phyloP scores from a whole-genome alignment of 2,888 invertebrate species.

The Trichogramma evanescens region DNA sequence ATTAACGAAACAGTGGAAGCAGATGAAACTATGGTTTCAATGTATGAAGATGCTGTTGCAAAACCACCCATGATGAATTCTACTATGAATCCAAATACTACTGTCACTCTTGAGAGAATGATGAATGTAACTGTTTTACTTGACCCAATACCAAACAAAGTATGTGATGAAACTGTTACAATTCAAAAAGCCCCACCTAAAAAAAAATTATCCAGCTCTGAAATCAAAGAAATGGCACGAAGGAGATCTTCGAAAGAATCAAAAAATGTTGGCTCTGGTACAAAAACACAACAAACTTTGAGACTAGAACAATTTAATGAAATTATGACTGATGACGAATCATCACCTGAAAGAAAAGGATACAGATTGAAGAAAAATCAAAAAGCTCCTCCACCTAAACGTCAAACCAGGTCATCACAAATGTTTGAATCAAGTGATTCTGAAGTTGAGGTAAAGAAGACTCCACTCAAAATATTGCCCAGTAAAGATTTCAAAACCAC shows the following conservation, averaged over 20 bases:
- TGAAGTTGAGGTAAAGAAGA: constrained; percentile 26
- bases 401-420: constrained; percentile 14
- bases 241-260: constrained; percentile 2
- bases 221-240: not conserved
- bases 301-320: constrained; percentile 28
- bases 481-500: constrained; percentile 5
- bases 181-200: constrained; percentile 23
- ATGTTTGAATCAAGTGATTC: constrained; percentile 24
- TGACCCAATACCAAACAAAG: constrained; percentile 26
- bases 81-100: constrained; percentile 37
- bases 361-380: constrained; percentile 16
- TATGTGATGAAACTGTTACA: constrained; percentile 35
- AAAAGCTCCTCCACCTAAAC: constrained; percentile 15
- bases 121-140: constrained; percentile 38
- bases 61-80: constrained; percentile 42
- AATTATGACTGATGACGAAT: constrained; percentile 42
- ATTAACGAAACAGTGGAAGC: constrained; percentile 25
- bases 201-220: not conserved
- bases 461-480: constrained; percentile 29
- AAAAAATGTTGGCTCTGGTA: not conserved
- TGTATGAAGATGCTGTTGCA: constrained; percentile 42
- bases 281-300: constrained; percentile 7
- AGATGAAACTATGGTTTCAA: constrained; percentile 35
- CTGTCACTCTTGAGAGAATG: constrained; percentile 26
- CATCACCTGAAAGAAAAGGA: constrained; percentile 33